Percentiles rank a stretch among this genome's conserved stretches.
Evolutionary conservation across 2,888 invertebrate species (phyloP).

Genomic region (Tetanocera ferruginea): DNA sequence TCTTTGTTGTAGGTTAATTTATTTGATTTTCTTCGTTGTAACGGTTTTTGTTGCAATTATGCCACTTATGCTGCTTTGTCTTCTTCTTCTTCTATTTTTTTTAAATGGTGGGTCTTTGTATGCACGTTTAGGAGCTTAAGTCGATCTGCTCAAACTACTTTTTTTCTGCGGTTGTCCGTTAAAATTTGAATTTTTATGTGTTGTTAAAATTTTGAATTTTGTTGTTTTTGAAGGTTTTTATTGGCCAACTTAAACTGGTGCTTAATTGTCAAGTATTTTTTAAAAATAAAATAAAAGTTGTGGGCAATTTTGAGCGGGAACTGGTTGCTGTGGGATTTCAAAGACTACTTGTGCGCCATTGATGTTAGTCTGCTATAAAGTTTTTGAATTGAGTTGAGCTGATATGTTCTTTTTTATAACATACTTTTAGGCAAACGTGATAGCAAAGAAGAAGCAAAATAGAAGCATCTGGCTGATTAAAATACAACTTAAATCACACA

Average conservation of each 20-base stretch:
- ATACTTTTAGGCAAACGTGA: not conserved
- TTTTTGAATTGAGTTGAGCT: not conserved
- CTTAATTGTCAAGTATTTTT: constrained; percentile 32
- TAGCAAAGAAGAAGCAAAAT: no score
- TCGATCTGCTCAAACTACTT: not conserved
- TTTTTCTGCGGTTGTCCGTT: not conserved
- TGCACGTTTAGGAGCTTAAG: not conserved
- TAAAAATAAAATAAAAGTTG: not conserved
- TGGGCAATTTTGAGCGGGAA: not conserved
- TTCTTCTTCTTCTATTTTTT: not conserved
- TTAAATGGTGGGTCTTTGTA: not conserved
- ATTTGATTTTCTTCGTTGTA: not conserved
- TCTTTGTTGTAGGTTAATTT: not conserved
- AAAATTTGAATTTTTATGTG: constrained; percentile 32
- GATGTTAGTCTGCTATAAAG: not conserved
- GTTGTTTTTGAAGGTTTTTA: constrained; percentile 35
- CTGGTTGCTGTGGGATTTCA: not conserved
- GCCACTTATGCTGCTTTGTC: not conserved
- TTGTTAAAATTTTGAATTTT: constrained; percentile 45
- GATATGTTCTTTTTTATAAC: not conserved
- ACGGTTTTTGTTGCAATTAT: constrained; percentile 1
- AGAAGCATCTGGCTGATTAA: no score
- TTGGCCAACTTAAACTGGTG: constrained; percentile 39
- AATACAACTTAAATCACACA: no score
- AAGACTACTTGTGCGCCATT: constrained; percentile 7